Percentiles rank a stretch among this genome's conserved stretches.
phyloP scores from a whole-genome alignment of 2,797 vertebrate genomes.

The Karalla daura region DNA sequence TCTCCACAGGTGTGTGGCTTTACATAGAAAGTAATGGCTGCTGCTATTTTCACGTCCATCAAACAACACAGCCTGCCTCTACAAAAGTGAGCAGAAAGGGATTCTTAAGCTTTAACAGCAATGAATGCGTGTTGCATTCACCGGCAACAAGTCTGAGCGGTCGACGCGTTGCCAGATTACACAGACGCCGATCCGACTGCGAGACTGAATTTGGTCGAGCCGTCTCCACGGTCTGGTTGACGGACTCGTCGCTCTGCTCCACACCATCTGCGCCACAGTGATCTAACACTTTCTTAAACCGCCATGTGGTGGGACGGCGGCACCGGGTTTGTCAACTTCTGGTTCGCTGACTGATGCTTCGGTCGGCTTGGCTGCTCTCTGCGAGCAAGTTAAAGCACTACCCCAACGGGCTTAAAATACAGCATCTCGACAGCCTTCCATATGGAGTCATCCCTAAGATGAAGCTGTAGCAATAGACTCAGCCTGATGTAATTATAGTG shows the following conservation, averaged over 20 bases:
- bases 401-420: no score
- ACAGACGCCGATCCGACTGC: conserved; percentile 32
- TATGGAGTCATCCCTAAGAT: no score
- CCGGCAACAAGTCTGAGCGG: conserved; percentile 25
- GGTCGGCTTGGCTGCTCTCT: conserved; percentile 11
- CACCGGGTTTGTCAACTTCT: conserved; percentile 35
- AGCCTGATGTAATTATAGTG: no score
- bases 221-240: conserved; percentile 39
- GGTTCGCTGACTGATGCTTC: conserved; percentile 44
- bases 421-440: no score
- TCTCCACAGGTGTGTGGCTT: conserved; percentile 11
- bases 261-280: conserved; percentile 63
- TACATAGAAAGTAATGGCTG: conserved; percentile 10
- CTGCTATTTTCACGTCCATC: conserved; percentile 19
- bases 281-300: conserved; percentile 44
- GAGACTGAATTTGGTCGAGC: conserved; percentile 14
- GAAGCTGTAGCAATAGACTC: no score
- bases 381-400: no score
- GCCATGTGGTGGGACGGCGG: conserved; percentile 34
- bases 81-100: conserved; percentile 6
- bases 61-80: not conserved
- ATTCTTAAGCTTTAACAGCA: conserved; percentile 12
- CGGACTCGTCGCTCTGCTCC: conserved; percentile 45
- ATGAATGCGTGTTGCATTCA: conserved; percentile 16
- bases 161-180: conserved; percentile 31